Evolutionary conservation across 2,113 vertebrate genomes (phyloP), one percentile per base, ranked within the genome.

Genomic region (Spermophilus dauricus): DNA sequence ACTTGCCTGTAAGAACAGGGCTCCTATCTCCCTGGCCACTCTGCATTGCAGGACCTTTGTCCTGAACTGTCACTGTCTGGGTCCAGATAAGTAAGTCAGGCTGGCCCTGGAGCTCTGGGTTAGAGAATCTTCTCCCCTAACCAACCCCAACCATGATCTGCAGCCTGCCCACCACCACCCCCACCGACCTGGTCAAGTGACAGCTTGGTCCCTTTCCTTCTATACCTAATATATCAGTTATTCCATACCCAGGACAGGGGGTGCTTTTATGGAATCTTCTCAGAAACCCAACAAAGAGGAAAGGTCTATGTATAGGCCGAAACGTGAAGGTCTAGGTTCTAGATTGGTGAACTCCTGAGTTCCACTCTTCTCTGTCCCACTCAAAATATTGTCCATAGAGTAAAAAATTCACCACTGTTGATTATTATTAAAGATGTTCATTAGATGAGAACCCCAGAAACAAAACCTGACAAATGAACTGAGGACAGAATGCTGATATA

Each of bases 21-120:
- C 12, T 26, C 8, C 32, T n/a, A 1, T 9, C 4, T 28, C 16
- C 48, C 28, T 5, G 16, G 10, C 5, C 6, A 13, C 2, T 42
- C 6, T 3, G 1, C 9, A 11, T 7, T 72, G 20, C 12, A 24
- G 20, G 45, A 32, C 12, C 0, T 13, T 53, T 5, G 2, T 26
- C 75, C 63, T 32, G 16, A 17, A 34, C 30, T 32, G 16, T 32
- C 28, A 4, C 48, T 42, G 4, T 12, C 26, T 45, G 24, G 18
- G 16, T 13, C 20, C 77, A 58, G 13, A 1, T 42, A 1, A 26
- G 22, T n/a, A 63, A 91, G 53, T 28, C 30, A 8, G 51, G 18
- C 22, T 39, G 20, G 14, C 5, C 58, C 69, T 83, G 30, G 30
- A 32, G 16, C 63, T 89, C 53, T 26, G 32, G 56, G 17, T 45